A percentile compares a stretch with the other conserved stretches of the same genome.
These are phyloP conservation scores for Melanophora roralis DNA, from an alignment of 2,888 invertebrate genomes.

Conservation along the genomic window DNA sequence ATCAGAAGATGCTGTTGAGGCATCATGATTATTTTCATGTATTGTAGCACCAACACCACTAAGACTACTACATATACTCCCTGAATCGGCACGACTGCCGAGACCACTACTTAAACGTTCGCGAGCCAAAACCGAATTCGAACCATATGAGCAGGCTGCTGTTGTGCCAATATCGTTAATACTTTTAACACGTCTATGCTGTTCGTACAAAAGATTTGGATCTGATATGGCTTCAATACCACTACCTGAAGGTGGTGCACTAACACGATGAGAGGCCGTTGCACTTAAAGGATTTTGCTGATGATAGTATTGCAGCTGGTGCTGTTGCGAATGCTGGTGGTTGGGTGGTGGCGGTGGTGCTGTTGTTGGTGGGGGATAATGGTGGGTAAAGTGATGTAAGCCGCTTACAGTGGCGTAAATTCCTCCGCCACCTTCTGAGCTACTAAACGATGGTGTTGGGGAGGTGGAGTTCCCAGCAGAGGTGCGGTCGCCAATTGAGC, in stretches of 20 bases:
- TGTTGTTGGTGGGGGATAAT: slow-evolving; percentile 73
- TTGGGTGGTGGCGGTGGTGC: slow-evolving; percentile 75
- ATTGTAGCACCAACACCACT: slow-evolving; percentile 48
- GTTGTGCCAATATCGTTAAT: slow-evolving; percentile 76
- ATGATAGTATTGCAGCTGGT: slow-evolving; percentile 34
- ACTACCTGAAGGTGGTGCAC: slow-evolving; percentile 74
- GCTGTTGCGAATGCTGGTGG: slow-evolving; percentile 73
- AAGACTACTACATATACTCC: slow-evolving; percentile 46
- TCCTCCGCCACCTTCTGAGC: slow-evolving; percentile 76
- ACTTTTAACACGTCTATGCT: slow-evolving; percentile 76
- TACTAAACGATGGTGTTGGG: slow-evolving; percentile 78
- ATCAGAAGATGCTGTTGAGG: slow-evolving; percentile 69
- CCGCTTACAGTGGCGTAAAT: slow-evolving; percentile 77
- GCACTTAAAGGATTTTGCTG: slow-evolving; percentile 12
- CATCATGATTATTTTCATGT: slow-evolving; percentile 56
- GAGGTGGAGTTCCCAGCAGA: slow-evolving; percentile 77
- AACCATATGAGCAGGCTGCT: slow-evolving; percentile 55
- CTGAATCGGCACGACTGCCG: slow-evolving; percentile 39
- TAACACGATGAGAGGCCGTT: slow-evolving; percentile 71
- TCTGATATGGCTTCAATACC: slow-evolving; percentile 67
- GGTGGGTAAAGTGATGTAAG: slow-evolving; percentile 65
- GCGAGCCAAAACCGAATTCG: slow-evolving; percentile 36
- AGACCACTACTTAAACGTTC: slow-evolving; percentile 50
- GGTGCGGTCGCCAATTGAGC: slow-evolving; percentile 73
- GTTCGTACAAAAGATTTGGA: slow-evolving; percentile 72